A percentile compares a stretch with the other conserved stretches of the same genome.
phyloP scores from a whole-genome alignment of 1,140 invertebrate species.

The Leguminivora glycinivorella region DNA sequence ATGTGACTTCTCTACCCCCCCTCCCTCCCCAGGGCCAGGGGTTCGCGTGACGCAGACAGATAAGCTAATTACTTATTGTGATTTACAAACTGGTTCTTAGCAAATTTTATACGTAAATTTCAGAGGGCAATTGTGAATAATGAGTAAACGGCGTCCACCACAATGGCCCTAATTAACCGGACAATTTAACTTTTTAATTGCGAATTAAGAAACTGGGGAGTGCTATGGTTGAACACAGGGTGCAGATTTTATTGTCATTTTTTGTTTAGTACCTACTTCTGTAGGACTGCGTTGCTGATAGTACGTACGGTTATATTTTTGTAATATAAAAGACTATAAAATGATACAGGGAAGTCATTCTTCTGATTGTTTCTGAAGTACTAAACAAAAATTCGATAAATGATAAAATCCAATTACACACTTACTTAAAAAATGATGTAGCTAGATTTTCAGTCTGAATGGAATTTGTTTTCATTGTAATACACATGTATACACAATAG shows the following conservation, averaged over 20 bases:
- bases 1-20: conserved; percentile 45
- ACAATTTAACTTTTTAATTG: conserved; percentile 75
- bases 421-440: too few species aligned
- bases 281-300: too few species aligned
- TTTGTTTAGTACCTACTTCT: conserved; percentile 29
- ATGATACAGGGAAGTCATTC: too few species aligned
- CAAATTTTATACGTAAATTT: conserved; percentile 59
- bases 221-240: conserved; percentile 54
- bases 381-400: too few species aligned
- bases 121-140: conserved; percentile 56
- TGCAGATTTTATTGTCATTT: conserved; percentile 55
- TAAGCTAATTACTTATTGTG: conserved; percentile 70
- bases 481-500: too few species aligned
- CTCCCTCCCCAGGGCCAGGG: conserved; percentile 35
- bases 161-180: conserved; percentile 67
- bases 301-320: too few species aligned
- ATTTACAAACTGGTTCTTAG: conserved; percentile 52
- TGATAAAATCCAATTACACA: too few species aligned
- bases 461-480: too few species aligned
- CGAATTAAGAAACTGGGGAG: conserved; percentile 65
- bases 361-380: too few species aligned
- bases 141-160: conserved; percentile 56
- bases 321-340: too few species aligned
- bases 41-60: conserved; percentile 57
- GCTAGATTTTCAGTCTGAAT: too few species aligned